Conservation (phyloP, 2,797 vertebrate genomes). For the Leuciscus waleckii region DNA sequence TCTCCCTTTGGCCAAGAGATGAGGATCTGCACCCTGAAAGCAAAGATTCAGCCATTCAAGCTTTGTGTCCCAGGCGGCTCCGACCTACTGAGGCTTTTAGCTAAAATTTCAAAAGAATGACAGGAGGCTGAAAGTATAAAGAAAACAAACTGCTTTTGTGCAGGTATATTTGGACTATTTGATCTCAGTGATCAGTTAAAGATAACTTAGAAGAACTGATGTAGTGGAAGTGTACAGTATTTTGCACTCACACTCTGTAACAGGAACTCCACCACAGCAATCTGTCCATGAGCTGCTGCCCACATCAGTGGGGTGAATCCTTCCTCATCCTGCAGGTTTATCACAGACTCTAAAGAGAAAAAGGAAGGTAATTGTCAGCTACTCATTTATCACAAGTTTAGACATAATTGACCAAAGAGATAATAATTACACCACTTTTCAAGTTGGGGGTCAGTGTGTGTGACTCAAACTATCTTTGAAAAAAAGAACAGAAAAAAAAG, state of each 20-base stretch:
- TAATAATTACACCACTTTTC: not conserved
- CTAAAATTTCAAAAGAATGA: not conserved
- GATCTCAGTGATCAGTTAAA: not conserved
- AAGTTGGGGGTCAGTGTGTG: not conserved
- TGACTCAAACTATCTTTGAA: not conserved
- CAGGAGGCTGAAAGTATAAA: not conserved
- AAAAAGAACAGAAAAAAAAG: not conserved
- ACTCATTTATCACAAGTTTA: not conserved
- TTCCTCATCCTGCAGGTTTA: constrained; percentile 97
- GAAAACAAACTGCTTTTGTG: not conserved
- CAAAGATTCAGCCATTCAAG: not conserved
- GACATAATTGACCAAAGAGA: not conserved
- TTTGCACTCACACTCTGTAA: constrained; percentile 89
- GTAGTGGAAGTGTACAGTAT: not conserved
- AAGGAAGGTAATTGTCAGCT: not conserved
- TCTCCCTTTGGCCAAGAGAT: constrained; percentile 93
- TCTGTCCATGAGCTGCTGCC: constrained; percentile 98
- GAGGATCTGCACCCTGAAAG: constrained; percentile 90
- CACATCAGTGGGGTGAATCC: constrained; percentile 99
- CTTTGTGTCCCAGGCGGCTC: not conserved
- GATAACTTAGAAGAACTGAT: not conserved
- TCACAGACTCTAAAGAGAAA: constrained; percentile 85
- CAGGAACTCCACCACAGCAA: constrained; percentile 97
- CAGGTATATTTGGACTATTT: not conserved
- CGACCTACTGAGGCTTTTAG: not conserved